Base-by-base conservation (phyloP, 2,888 invertebrate species). In the Cremastinae sp. region DNA sequence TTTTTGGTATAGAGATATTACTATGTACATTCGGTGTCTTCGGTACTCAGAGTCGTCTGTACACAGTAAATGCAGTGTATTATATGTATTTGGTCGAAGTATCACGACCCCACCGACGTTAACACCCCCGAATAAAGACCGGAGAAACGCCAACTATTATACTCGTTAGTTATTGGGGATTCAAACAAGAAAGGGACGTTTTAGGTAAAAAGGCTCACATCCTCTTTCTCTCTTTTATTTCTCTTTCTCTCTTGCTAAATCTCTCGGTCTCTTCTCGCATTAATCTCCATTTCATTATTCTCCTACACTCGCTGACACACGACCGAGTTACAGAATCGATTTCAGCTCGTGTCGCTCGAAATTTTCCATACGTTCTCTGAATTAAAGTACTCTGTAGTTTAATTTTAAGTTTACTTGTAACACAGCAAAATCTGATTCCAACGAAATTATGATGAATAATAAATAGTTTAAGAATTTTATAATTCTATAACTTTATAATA, bases 51-150 rank as follows among this genome's bases (percentile, higher is more conserved):
- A 49, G n/a, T 12, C 39, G 20, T 49, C 5, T 45, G 56, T 45
- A 37, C 16, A 39, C 49, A 47, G 9, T 20, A 5, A 28, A 49
- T 39, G 47, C 64, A 62, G 18, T 53, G 73, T 65, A 73, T 76
- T 76, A 77, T 65, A 35, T 66, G 56, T 56, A 66, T 70, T 56
- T 59, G 64, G 71, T 28, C 78, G 78, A 79, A 75, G 65, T 62
- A 78, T 74, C 79, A 76, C 79, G 75, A 84, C 82, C 85, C 85
- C 84, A 81, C 75, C 74, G 75, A 80, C 69, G 58, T 62, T 81
- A 84, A 85, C 85, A 84, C 85, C 85, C 84, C 82, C 82, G 81
- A 82, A 85, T 85, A 84, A 84, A 86, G 83, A 82, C 81, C 37
- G 43, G 51, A 58, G 49, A 86, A 86, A 85, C 80, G 83, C 82